Evolutionary conservation across 92 coral and sea anemone genomes (phyloP).

Genomic region (Porites cylindrica): DNA sequence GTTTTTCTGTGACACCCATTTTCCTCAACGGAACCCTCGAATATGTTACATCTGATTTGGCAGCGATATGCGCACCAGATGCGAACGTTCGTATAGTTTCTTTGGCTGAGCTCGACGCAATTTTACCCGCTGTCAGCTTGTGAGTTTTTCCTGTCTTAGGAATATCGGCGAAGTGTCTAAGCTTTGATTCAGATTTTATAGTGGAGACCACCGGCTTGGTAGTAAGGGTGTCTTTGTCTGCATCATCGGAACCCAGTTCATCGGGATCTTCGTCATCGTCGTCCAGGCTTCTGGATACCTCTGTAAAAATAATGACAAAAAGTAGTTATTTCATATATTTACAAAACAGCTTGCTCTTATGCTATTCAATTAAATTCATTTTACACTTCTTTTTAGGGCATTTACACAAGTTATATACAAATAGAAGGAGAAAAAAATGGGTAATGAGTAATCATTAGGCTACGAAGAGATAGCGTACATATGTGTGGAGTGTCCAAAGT

Average conservation of each 20-base stretch:
- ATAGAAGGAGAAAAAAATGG: too few relatives aligned
- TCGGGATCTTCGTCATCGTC: slow-evolving; percentile 61
- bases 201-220: not conserved
- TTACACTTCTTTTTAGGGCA: too few relatives aligned
- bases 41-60: not conserved
- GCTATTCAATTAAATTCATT: not conserved
- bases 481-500: too few relatives aligned
- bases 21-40: not conserved
- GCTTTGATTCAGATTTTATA: not conserved
- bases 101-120: not conserved
- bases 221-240: not conserved
- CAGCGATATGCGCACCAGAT: not conserved
- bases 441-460: too few relatives aligned
- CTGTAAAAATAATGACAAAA: slow-evolving; percentile 32
- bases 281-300: slow-evolving; percentile 74
- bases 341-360: not conserved
- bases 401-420: too few relatives aligned
- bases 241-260: slow-evolving; percentile 53
- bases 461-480: too few relatives aligned
- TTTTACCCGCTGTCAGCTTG: not conserved
- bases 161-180: too few relatives aligned
- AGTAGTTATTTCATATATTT: not conserved
- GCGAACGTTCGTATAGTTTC: not conserved
- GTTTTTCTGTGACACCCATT: not conserved
- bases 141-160: not conserved